Percentiles rank a stretch among this genome's conserved stretches.
Conservation (phyloP, 2,797 vertebrate genomes). For the Ambastaia sidthimunki region DNA sequence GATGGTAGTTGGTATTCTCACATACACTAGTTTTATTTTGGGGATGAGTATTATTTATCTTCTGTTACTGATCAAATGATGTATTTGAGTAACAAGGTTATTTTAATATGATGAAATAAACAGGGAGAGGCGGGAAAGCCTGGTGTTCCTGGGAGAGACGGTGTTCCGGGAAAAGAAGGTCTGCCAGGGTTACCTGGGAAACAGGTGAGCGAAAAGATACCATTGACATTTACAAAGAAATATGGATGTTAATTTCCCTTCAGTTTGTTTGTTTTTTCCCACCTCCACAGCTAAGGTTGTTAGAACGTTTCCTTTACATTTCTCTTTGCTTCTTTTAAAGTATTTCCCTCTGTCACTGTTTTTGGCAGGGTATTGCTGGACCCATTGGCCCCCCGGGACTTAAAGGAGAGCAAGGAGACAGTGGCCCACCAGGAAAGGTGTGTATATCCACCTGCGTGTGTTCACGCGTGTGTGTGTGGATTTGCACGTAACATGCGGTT, state of each 20-base stretch:
- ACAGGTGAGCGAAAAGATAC: slow-evolving; percentile 76
- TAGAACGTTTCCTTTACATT: too few relatives aligned
- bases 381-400: slow-evolving; percentile 78
- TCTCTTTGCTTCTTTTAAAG: background rate
- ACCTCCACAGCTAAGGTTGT: background rate
- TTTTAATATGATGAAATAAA: slow-evolving; percentile 22
- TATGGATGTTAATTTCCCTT: background rate
- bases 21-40: background rate
- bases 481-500: slow-evolving; percentile 26
- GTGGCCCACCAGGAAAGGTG: slow-evolving; percentile 90
- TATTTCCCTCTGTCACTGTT: slow-evolving; percentile 14
- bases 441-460: slow-evolving; percentile 4
- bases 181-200: slow-evolving; percentile 86
- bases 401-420: slow-evolving; percentile 91
- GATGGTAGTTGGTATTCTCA: background rate
- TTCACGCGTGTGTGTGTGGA: slow-evolving; percentile 16
- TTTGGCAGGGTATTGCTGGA: slow-evolving; percentile 83
- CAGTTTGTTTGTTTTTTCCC: background rate
- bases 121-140: slow-evolving; percentile 95
- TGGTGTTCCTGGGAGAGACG: slow-evolving; percentile 91
- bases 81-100: slow-evolving; percentile 23
- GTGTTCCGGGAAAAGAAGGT: slow-evolving; percentile 89
- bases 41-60: background rate
- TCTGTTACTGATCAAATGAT: background rate
- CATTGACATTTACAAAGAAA: slow-evolving; percentile 6